Evolutionary conservation across 2,888 invertebrate species (phyloP), one percentile per base, ranked within the genome.

Genomic region (Netelia melanura): DNA sequence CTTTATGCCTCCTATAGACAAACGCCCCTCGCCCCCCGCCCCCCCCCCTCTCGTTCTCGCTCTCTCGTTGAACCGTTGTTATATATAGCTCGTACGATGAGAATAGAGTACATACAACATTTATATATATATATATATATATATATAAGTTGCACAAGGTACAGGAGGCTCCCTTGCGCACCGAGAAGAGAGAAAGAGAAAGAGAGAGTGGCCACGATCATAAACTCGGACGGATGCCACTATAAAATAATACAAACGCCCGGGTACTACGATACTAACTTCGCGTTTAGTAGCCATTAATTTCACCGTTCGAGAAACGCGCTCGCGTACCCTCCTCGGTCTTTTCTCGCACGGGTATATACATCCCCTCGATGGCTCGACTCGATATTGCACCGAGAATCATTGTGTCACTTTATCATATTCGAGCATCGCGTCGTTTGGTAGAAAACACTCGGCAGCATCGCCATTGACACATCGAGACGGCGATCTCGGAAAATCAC

Each of bases 221-320:
- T 85, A 85, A 85, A 85, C 85, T 76, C 75, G 79, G 85, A 85
- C 82, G 79, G 82, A 85, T 86, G 85, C 87, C 88, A 88, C 89
- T 90, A 89, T 90, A 90, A 90, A 90, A 88, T 90, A 86, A 91
- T 90, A 88, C 87, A 86, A 89, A 87, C 86, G 87, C 81, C 84
- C 84, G 87, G 87, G 81, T 85, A 83, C 87, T 87, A 86, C 89
- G 90, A 90, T 90, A 91, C 89, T 91, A 90, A 89, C 89, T 89
- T 88, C 86, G 86, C 85, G 87, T 91, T 92, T 90, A 91, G 84
- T 90, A 89, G 87, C 89, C 90, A 91, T 92, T 92, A 90, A 91
- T 92, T 91, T 89, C 85, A 86, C 72, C 81, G 87, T 67, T 58
- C 70, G 44, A 65, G 76, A 67, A 68, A 75, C 81, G 67, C 61